Evolutionary conservation across 2,888 invertebrate species (phyloP).

Genomic region (Rotaria socialis): DNA sequence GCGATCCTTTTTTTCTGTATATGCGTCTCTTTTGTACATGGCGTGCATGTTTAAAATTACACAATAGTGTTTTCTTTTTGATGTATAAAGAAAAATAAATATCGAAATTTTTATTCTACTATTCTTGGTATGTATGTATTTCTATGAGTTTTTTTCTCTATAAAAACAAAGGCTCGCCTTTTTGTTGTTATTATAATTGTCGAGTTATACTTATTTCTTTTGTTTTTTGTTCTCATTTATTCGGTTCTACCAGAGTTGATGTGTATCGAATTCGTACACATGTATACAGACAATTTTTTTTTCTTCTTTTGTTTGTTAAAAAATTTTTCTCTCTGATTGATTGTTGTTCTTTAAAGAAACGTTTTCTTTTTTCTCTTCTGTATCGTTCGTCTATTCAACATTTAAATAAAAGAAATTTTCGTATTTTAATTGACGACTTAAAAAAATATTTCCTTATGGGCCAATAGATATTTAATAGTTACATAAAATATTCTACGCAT

Average conservation of each 20-base stretch:
- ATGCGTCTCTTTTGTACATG: neutral
- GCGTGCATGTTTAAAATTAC: neutral
- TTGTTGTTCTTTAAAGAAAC: neutral
- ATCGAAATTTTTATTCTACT: conserved; percentile 11
- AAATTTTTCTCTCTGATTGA: neutral
- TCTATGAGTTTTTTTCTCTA: neutral
- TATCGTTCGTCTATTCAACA: conserved; percentile 10
- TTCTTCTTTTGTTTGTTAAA: neutral
- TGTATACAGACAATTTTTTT: neutral
- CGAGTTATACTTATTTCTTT: neutral
- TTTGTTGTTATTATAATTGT: conserved; percentile 12
- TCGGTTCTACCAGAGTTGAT: neutral
- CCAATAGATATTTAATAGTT: no score
- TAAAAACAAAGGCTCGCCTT: neutral
- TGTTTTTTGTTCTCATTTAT: neutral
- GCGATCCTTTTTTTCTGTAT: neutral
- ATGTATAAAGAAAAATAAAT: neutral
- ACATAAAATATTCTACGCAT: no score
- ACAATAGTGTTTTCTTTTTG: neutral
- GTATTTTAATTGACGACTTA: neutral
- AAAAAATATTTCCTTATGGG: no score
- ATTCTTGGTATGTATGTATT: neutral
- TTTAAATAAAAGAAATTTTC: conserved; percentile 26
- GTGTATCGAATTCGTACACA: neutral
- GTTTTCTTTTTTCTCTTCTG: neutral